Percentiles rank a stretch among this genome's conserved stretches.
Conservation (phyloP, 2,888 invertebrate species). For the Emmelina monodactyla region DNA sequence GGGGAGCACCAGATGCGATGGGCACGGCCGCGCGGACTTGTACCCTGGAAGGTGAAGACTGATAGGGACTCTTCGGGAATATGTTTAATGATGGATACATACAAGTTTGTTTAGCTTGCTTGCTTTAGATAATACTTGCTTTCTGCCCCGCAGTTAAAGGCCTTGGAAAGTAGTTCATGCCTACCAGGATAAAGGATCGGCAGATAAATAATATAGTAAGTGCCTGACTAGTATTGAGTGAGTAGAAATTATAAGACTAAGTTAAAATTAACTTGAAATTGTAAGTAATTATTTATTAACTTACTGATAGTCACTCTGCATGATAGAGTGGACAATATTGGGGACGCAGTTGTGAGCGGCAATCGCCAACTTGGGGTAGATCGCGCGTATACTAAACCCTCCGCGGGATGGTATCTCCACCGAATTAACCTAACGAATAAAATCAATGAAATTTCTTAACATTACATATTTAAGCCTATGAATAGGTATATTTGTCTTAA, state of each 20-base stretch:
- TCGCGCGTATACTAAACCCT: slow-evolving; percentile 74
- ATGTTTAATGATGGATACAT: no score
- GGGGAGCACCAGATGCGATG: slow-evolving; percentile 69
- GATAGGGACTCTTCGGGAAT: no score
- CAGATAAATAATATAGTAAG: no score
- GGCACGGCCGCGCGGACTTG: slow-evolving; percentile 73
- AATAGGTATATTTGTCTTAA: no score
- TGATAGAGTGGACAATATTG: slow-evolving; percentile 79
- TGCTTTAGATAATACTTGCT: no score
- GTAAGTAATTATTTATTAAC: slow-evolving; percentile 19
- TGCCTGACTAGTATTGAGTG: no score
- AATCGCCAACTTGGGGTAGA: slow-evolving; percentile 80
- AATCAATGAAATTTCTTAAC: not conserved
- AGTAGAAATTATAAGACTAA: no score
- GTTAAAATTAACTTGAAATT: slow-evolving; percentile 54
- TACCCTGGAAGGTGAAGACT: slow-evolving; percentile 53
- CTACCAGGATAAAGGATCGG: no score
- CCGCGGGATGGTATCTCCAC: slow-evolving; percentile 76
- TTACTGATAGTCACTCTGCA: slow-evolving; percentile 45
- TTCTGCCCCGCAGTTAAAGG: no score
- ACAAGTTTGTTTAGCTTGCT: no score
- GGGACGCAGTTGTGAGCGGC: slow-evolving; percentile 85
- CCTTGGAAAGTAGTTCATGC: no score
- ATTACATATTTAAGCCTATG: no score
- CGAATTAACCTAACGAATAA: slow-evolving; percentile 66